Evolutionary conservation across 2,113 vertebrate species (phyloP), one percentile per base, ranked within the genome.

Genomic region (Microcebus tavaratra): DNA sequence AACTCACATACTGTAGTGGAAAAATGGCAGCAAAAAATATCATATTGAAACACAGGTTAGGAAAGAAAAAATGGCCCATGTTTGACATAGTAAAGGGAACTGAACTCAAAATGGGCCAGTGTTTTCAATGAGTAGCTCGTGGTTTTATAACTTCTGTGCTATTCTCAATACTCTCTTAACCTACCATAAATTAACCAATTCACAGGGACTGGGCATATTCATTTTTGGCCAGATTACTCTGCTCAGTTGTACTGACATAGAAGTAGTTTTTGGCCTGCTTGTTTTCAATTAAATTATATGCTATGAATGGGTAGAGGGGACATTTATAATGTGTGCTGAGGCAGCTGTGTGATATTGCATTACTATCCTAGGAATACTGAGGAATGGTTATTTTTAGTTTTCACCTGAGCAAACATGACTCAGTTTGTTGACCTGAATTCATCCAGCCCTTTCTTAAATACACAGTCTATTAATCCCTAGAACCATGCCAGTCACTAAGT

Each of bases 371-470:
- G 78, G 73, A 93, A 34, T 80, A 86, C 50, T 89, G 45, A 83
- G 39, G 10, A 87, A 42, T 45, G 13, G 29, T 80, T 97, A 94
- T 96, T 96, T 96, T 92, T 95, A 96, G 78, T 55, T 96, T 91
- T 96, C 86, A 98, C 97, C 94, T 86, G 94, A 97, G 79, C 94
- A 98, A 97, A 97, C 94, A 97, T 85, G 88, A 73, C 91, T 96
- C 78, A 82, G 25, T 91, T 92, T 96, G 86, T 95, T 96, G 95
- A 91, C 63, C 63, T 87, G 83, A 96, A 81, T 94, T 36, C 42
- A 93, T 73, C 81, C 36, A 88, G 50, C 36, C n/a, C 29, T 81
- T 84, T 97, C 86, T 94, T 96, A 91, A 97, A 78, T 55, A 82
- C 42, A 96, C 48, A 95, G 34, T 57, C 70, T 86, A 70, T 85